Evolutionary conservation across 35 echinoderm and acorn worm species (phyloP).

Genomic region (Lytechinus pictus): DNA sequence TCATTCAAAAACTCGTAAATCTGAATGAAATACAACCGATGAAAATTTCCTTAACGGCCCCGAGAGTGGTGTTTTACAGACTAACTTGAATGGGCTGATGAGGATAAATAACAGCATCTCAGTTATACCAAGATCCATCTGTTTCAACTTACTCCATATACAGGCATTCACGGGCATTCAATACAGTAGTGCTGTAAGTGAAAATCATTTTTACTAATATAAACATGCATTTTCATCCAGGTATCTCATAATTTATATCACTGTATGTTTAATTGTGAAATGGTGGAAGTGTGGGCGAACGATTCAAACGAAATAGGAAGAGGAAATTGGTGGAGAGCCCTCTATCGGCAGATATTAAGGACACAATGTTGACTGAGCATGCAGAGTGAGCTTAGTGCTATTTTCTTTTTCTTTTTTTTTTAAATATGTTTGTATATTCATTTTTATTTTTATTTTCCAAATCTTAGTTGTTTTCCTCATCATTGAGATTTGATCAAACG

Average conservation of each 20-base stretch:
- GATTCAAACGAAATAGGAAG: background rate
- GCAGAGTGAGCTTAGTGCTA: no score
- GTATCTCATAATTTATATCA: background rate
- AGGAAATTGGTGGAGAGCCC: background rate
- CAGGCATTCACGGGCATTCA: background rate
- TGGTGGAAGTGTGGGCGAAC: background rate
- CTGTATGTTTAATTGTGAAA: background rate
- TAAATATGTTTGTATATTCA: no score
- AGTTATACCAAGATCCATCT: background rate
- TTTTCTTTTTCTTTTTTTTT: no score
- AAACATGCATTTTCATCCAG: background rate
- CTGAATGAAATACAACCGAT: conserved; percentile 41
- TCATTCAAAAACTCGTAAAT: conserved; percentile 22
- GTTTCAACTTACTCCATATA: background rate
- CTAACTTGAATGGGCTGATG: background rate
- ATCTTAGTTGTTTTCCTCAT: no score
- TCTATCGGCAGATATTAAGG: background rate
- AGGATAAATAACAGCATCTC: background rate
- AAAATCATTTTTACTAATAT: background rate
- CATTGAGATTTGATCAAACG: no score
- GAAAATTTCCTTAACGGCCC: background rate
- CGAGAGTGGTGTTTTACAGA: background rate
- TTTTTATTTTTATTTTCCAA: no score
- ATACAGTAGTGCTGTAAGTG: background rate
- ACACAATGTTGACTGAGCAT: no score